Percentiles rank a stretch among this genome's conserved stretches.
Evolutionary conservation across 2,113 vertebrate species (phyloP).

Genomic region (Irena cyanogastra): DNA sequence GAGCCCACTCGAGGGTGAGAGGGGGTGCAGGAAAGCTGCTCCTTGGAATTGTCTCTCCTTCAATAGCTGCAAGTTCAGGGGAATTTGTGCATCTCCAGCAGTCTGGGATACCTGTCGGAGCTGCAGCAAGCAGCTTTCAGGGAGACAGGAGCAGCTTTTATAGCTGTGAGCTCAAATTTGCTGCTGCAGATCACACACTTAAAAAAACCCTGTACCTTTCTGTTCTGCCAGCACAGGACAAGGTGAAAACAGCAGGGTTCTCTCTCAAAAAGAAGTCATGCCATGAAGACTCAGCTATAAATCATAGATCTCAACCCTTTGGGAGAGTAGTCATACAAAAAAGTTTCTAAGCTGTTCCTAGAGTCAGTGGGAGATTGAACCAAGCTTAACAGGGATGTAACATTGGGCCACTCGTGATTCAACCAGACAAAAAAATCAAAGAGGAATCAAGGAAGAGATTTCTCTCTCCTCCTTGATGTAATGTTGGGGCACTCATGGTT

Average conservation of each 20-base stretch:
- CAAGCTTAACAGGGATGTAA: not conserved
- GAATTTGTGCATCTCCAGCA: not conserved
- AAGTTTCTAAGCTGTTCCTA: not conserved
- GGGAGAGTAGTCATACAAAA: not conserved
- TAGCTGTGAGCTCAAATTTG: not conserved
- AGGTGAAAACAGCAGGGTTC: not conserved
- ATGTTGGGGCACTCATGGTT: not conserved
- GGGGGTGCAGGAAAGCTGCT: constrained; percentile 2
- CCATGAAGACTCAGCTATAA: not conserved
- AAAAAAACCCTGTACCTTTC: not conserved
- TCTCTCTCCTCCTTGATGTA: not conserved
- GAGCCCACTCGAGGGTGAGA: constrained; percentile 58
- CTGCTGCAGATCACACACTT: not conserved
- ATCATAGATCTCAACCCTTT: not conserved
- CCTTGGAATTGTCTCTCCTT: not conserved
- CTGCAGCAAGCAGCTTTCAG: not conserved
- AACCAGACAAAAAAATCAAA: not conserved
- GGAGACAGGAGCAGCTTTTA: not conserved
- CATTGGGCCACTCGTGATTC: not conserved
- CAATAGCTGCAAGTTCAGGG: constrained; percentile 46
- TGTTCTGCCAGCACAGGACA: not conserved
- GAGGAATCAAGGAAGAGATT: not conserved
- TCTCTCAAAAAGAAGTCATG: not conserved
- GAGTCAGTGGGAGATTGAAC: not conserved
- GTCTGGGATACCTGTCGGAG: not conserved